phyloP scores from a whole-genome alignment of 2,113 vertebrate species.

The Sialia sialis region DNA sequence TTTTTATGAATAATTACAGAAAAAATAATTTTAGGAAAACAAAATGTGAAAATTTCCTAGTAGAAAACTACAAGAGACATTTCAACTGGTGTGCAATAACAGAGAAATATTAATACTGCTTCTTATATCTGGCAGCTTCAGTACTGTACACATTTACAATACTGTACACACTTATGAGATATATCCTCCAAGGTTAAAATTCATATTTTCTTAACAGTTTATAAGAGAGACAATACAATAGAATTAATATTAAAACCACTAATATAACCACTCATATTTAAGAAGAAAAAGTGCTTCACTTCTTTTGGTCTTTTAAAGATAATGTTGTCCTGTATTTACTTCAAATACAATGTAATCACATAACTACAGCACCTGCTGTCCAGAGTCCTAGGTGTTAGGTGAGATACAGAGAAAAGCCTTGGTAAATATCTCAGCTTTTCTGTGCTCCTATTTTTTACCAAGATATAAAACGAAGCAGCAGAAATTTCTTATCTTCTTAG shows the following conservation, averaged over 20 bases:
- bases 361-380: background rate
- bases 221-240: background rate
- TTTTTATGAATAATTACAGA: background rate
- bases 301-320: background rate
- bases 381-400: background rate
- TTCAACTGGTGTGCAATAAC: background rate
- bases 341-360: background rate
- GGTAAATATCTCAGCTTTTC: background rate
- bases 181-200: background rate
- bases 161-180: background rate
- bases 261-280: background rate
- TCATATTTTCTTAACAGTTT: background rate
- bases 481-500: conserved; percentile 46
- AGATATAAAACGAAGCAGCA: background rate
- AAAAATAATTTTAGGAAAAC: background rate
- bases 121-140: background rate
- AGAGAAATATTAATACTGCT: background rate
- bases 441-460: background rate
- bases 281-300: background rate
- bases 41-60: background rate
- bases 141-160: background rate
- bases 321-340: background rate
- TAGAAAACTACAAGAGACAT: background rate
- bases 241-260: background rate
- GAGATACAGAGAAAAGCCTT: background rate